Percentiles rank a stretch among this genome's conserved stretches.
phyloP scores from a whole-genome alignment of 2,797 vertebrate species.

The Mus minutoides region DNA sequence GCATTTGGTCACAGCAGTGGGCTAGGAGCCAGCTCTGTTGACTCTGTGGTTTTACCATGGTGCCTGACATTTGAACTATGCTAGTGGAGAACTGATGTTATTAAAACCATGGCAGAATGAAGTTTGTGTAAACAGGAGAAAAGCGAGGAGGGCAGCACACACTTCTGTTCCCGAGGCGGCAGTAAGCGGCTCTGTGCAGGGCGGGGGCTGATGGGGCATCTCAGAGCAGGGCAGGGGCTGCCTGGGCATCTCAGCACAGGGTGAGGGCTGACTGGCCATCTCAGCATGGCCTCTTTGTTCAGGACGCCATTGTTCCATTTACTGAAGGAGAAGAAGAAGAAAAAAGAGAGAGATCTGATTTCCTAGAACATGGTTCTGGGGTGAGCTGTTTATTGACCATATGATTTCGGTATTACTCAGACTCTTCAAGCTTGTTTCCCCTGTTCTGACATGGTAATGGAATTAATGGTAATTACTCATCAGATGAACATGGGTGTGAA shows the following conservation, averaged over 20 bases:
- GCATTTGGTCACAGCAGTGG: neutral
- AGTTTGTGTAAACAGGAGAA: neutral
- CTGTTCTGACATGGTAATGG: neutral
- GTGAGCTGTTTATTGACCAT: too few species aligned
- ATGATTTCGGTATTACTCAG: neutral
- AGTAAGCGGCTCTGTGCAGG: rapidly evolving
- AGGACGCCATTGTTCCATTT: neutral
- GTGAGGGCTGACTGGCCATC: rapidly evolving
- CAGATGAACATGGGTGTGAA: neutral
- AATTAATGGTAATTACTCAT: neutral
- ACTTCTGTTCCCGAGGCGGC: rapidly evolving
- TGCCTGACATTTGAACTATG: rapidly evolving
- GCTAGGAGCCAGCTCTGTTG: rapidly evolving
- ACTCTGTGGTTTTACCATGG: neutral
- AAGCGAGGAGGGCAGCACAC: rapidly evolving
- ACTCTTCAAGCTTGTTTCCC: neutral
- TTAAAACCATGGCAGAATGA: neutral
- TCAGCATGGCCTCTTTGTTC: rapidly evolving
- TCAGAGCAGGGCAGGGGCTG: rapidly evolving
- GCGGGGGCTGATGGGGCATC: rapidly evolving
- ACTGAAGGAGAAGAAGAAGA: neutral
- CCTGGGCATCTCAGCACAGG: too few species aligned
- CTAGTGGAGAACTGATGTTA: neutral
- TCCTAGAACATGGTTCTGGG: rapidly evolving
- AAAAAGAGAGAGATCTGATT: neutral